phyloP scores from a whole-genome alignment of 2,113 vertebrate species.

The Marmota monax region DNA sequence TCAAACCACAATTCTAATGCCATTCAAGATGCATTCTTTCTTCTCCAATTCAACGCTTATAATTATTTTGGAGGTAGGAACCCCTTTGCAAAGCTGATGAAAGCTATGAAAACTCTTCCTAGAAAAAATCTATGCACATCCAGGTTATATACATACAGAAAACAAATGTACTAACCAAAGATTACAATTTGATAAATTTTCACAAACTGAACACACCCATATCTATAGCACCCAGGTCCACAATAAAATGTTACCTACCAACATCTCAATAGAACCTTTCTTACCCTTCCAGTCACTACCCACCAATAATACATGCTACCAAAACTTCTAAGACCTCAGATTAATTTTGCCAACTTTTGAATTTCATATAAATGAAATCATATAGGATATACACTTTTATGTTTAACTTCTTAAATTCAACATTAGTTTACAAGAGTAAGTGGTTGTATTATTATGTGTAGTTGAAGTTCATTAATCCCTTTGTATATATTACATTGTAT shows the following conservation, averaged over 20 bases:
- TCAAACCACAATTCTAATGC: not conserved
- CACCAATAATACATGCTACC: not conserved
- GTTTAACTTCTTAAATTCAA: conserved; percentile 53
- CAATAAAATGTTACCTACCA: not conserved
- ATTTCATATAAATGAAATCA: conserved; percentile 36
- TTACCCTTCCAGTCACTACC: not conserved
- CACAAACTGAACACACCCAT: not conserved
- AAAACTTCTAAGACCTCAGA: not conserved
- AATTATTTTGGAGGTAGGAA: conserved; percentile 12
- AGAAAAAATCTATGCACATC: not conserved
- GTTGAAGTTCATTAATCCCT: not conserved
- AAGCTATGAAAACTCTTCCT: not conserved
- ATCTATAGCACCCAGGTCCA: not conserved
- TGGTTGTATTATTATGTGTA: not conserved
- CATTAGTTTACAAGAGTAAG: not conserved
- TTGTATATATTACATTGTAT: not conserved
- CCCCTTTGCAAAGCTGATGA: not conserved
- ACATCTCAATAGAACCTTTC: not conserved
- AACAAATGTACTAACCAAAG: not conserved
- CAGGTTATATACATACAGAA: not conserved
- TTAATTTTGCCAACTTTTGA: not conserved
- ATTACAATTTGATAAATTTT: not conserved
- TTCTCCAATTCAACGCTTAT: not conserved
- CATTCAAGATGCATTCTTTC: not conserved
- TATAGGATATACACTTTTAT: not conserved